These are phyloP conservation scores for Halocynthia aurantium DNA, from an alignment of 23 tunicate species.

Conservation along the genomic window DNA sequence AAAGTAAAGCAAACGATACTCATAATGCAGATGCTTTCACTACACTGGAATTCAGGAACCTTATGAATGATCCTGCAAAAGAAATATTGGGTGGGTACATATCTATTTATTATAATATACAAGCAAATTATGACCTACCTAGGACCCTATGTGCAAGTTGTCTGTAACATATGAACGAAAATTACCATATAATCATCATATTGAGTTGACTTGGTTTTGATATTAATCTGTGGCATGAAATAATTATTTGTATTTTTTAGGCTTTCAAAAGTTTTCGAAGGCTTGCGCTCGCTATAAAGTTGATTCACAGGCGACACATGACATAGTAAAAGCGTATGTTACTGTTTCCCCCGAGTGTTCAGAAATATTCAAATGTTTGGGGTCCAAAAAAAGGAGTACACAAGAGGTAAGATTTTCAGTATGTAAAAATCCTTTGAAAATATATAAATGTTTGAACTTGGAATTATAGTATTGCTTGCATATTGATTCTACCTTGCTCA, in stretches of 20 bases:
- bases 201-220: too few relatives aligned
- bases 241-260: background rate
- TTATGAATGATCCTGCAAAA: constrained; percentile 3
- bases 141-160: too few relatives aligned
- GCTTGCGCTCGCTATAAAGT: constrained; percentile 20
- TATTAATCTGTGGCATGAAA: too few relatives aligned
- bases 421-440: background rate
- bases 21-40: constrained; percentile 2
- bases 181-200: too few relatives aligned
- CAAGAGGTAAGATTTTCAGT: constrained; percentile 14
- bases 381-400: constrained; percentile 11
- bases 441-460: background rate
- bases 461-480: background rate
- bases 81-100: background rate
- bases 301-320: constrained; percentile 6
- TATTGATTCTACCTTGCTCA: background rate
- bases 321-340: constrained; percentile 35
- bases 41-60: constrained; percentile 16
- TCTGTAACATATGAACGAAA: too few relatives aligned
- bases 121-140: too few relatives aligned
- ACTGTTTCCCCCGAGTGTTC: constrained; percentile 38
- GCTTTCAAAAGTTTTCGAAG: constrained; percentile 19
- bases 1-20: background rate
- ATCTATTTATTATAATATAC: too few relatives aligned
- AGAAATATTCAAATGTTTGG: constrained; percentile 34